Conservation (phyloP, 2,888 invertebrate species). For the Nemoura dubitans region DNA sequence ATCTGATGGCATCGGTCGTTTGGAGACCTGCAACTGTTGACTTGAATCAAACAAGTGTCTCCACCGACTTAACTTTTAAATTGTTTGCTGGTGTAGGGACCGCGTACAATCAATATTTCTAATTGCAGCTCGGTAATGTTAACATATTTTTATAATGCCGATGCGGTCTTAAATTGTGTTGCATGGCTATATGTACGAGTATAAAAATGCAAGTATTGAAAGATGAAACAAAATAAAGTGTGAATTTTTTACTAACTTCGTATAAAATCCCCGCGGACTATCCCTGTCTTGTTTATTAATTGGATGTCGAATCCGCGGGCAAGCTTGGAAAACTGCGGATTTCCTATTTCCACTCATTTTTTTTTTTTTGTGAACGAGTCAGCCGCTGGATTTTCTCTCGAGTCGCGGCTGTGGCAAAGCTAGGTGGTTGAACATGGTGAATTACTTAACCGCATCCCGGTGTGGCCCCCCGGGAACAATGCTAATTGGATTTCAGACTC, state of each 20-base stretch:
- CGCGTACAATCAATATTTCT: no score
- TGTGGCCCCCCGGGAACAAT: background rate
- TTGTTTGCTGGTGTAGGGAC: no score
- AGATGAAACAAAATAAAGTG: background rate
- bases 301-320: background rate
- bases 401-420: background rate
- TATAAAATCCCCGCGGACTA: background rate
- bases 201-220: no score
- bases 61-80: no score
- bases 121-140: no score
- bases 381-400: background rate
- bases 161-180: no score
- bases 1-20: no score
- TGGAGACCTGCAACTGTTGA: no score
- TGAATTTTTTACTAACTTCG: background rate
- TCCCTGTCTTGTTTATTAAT: background rate
- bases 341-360: background rate
- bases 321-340: background rate
- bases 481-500: background rate
- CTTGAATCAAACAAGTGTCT: no score
- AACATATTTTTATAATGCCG: no score
- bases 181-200: no score
- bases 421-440: background rate
- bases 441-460: conserved; percentile 5
- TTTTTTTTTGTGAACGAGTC: background rate